phyloP scores from a whole-genome alignment of 2,797 vertebrate genomes.

The Nannoperca obscura region DNA sequence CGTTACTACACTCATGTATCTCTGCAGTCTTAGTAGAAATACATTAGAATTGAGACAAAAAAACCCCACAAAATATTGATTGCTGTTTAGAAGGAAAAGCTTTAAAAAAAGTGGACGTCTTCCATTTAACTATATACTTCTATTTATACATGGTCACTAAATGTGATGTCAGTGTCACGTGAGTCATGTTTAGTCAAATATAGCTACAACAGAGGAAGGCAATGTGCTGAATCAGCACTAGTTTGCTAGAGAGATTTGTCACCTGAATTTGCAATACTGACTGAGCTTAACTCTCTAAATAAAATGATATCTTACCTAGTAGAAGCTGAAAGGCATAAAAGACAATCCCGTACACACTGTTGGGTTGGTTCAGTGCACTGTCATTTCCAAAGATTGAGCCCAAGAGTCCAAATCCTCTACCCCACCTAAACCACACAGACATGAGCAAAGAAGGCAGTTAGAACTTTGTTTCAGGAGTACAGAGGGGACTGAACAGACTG shows the following conservation, averaged over 20 bases:
- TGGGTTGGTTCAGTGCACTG: conserved; percentile 98
- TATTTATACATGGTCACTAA: conserved; percentile 19
- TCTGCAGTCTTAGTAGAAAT: background rate
- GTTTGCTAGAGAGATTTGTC: conserved; percentile 6
- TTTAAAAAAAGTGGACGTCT: background rate
- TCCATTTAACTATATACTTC: conserved; percentile 4
- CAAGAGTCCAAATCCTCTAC: conserved; percentile 97
- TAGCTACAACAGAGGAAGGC: conserved; percentile 22
- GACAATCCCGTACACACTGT: conserved; percentile 97
- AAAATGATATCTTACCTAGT: conserved; percentile 90
- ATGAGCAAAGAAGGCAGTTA: conserved; percentile 12
- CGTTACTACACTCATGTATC: background rate
- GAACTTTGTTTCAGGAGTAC: conserved; percentile 12
- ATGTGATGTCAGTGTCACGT: conserved; percentile 31
- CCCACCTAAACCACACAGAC: conserved; percentile 88
- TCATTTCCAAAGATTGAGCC: conserved; percentile 98
- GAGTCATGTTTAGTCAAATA: conserved; percentile 51
- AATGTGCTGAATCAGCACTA: conserved; percentile 40
- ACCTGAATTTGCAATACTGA: background rate
- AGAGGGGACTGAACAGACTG: background rate
- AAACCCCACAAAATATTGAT: background rate
- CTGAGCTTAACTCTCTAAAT: background rate
- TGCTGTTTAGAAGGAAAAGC: background rate
- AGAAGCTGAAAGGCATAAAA: conserved; percentile 99
- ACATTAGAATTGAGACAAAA: background rate